A percentile compares a stretch with the other conserved stretches of the same genome.
Conservation (phyloP, 53 echinoderm and acorn worm genomes). For the Holothuria scabra region DNA sequence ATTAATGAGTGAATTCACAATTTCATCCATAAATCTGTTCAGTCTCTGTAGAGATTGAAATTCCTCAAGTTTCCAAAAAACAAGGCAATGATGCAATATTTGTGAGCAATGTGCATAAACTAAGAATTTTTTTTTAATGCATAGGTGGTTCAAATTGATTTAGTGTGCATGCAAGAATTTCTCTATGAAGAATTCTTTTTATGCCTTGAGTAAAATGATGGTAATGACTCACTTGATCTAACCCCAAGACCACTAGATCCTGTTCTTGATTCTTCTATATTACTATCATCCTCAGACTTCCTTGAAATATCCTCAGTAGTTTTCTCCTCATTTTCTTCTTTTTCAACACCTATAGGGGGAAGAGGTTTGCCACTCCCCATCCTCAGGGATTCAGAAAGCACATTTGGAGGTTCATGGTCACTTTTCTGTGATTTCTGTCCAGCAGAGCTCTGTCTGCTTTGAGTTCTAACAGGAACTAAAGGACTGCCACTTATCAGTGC, state of each 20-base stretch:
- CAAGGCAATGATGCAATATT: too few species aligned
- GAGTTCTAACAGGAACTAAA: slow-evolving; percentile 71
- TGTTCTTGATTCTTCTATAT: background rate
- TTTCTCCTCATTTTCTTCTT: slow-evolving; percentile 46
- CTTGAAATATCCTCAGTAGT: background rate
- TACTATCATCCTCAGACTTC: background rate
- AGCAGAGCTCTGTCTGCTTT: slow-evolving; percentile 49
- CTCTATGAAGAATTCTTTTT: too few species aligned
- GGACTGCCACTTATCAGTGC: slow-evolving; percentile 65
- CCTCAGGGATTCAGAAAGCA: slow-evolving; percentile 69
- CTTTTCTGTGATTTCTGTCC: slow-evolving; percentile 43
- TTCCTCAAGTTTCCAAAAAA: too few species aligned
- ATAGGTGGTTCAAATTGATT: too few species aligned
- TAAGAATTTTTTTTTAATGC: too few species aligned
- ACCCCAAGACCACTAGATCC: slow-evolving; percentile 1
- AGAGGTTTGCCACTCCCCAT: slow-evolving; percentile 88
- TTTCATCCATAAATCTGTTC: too few species aligned
- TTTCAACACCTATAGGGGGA: slow-evolving; percentile 82
- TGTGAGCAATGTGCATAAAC: too few species aligned
- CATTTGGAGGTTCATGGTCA: slow-evolving; percentile 31
- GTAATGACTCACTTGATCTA: slow-evolving; percentile 53
- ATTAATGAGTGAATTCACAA: too few species aligned
- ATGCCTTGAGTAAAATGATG: too few species aligned
- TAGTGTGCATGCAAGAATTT: too few species aligned
- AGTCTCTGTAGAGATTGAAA: too few species aligned